A percentile compares a stretch with the other conserved stretches of the same genome.
Conservation (phyloP, 1,140 invertebrate genomes). For the Vanessa tameamea region DNA sequence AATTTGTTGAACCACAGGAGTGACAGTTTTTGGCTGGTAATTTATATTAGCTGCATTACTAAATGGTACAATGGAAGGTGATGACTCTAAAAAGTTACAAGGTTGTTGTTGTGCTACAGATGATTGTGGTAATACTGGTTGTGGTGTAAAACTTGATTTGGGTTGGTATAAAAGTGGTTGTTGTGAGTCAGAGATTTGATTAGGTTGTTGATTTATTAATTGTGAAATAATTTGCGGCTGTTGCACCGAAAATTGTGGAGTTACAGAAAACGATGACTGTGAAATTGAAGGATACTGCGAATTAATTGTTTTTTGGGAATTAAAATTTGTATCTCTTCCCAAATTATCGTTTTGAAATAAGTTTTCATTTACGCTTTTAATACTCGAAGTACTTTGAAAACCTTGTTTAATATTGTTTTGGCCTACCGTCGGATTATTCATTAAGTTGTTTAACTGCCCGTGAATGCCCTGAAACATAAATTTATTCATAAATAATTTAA, state of each 20-base stretch:
- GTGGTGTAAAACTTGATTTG: conserved; percentile 16
- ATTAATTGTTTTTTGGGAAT: conserved; percentile 23
- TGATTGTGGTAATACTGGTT: conserved; percentile 8
- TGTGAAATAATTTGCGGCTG: conserved; percentile 24
- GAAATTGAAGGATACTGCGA: conserved; percentile 16
- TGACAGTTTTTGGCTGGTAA: conserved; percentile 12
- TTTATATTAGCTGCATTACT: conserved; percentile 22
- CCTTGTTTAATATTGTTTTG: conserved; percentile 36
- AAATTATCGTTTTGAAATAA: conserved; percentile 38
- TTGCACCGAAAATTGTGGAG: conserved; percentile 9
- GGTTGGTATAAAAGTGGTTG: conserved; percentile 21
- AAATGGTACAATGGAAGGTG: neutral
- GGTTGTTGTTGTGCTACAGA: conserved; percentile 20
- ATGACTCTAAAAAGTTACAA: conserved; percentile 11
- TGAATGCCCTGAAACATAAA: conserved; percentile 34
- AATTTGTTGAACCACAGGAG: conserved; percentile 17
- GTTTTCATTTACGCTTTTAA: conserved; percentile 22
- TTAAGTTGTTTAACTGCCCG: conserved; percentile 38
- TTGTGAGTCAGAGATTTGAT: conserved; percentile 29
- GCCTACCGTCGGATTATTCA: conserved; percentile 15
- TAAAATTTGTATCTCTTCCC: conserved; percentile 20
- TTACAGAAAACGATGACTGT: conserved; percentile 16
- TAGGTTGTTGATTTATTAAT: conserved; percentile 25
- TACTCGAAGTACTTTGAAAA: conserved; percentile 24
- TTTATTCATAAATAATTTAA: neutral